Conservation (phyloP, 2,797 vertebrate genomes). For the Syngnathus acus region DNA sequence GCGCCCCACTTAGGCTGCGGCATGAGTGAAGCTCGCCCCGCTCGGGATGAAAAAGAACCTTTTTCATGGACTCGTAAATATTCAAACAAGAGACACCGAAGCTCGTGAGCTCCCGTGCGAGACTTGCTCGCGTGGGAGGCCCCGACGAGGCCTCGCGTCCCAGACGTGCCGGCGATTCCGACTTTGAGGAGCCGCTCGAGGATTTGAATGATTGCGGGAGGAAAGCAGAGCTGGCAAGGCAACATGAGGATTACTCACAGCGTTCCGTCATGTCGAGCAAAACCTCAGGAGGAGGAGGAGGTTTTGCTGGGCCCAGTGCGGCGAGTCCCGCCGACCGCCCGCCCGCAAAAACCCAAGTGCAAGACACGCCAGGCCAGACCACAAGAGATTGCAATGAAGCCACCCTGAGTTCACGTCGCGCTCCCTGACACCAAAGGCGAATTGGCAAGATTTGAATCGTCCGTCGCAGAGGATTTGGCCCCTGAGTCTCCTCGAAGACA, state of each 20-base stretch:
- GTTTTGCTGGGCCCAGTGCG: conserved; percentile 7
- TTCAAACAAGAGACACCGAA: background rate
- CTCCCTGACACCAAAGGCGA: background rate
- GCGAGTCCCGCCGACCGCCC: background rate
- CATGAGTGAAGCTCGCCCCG: background rate
- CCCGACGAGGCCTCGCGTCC: too few species aligned
- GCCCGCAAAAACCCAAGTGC: conserved; percentile 19
- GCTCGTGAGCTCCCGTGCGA: background rate
- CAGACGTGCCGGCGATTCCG: too few species aligned
- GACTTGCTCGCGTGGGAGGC: background rate
- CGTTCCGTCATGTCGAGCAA: background rate
- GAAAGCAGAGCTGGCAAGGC: too few species aligned
- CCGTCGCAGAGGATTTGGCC: background rate
- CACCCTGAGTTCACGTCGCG: background rate
- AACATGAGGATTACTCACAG: background rate
- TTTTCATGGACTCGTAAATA: too few species aligned
- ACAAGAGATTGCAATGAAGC: conserved; percentile 37
- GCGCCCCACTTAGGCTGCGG: background rate
- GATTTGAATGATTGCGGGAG: too few species aligned
- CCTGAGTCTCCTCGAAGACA: background rate
- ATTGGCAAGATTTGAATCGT: background rate
- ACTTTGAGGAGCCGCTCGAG: too few species aligned
- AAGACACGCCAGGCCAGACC: conserved; percentile 30
- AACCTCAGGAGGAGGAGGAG: conserved; percentile 1
- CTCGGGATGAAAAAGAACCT: background rate